phyloP scores from a whole-genome alignment of 2,888 invertebrate species.

The Elmis aenea region DNA sequence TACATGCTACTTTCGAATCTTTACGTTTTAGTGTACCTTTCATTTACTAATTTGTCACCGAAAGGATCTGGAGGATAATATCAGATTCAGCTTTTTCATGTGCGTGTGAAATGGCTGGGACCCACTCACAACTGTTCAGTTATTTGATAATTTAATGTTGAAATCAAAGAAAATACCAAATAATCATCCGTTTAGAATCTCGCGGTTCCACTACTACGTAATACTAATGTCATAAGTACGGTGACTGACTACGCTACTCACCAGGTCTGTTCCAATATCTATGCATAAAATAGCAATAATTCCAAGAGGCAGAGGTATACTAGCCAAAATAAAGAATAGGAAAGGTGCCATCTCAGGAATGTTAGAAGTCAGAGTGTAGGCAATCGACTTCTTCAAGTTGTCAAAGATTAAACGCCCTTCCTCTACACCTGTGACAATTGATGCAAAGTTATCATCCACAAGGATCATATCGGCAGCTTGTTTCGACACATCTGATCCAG shows the following conservation, averaged over 20 bases:
- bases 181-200: too few species aligned
- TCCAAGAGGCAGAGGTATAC: constrained; percentile 59
- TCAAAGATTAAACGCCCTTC: constrained; percentile 78
- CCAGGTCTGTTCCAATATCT: constrained; percentile 79
- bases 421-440: constrained; percentile 78
- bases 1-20: constrained; percentile 27
- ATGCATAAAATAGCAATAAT: constrained; percentile 58
- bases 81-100: constrained; percentile 89
- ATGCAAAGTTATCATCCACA: constrained; percentile 81
- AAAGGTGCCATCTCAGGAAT: constrained; percentile 79
- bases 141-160: too few species aligned
- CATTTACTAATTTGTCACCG: constrained; percentile 90
- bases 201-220: too few species aligned
- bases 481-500: constrained; percentile 71
- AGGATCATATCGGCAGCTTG: constrained; percentile 85
- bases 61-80: constrained; percentile 86
- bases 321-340: constrained; percentile 57
- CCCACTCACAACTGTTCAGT: constrained; percentile 50
- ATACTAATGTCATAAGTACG: too few species aligned
- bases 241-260: too few species aligned
- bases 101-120: constrained; percentile 88
- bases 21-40: constrained; percentile 63
- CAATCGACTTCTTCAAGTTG: constrained; percentile 77
- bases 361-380: constrained; percentile 74
- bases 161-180: too few species aligned